These are phyloP conservation scores for Dermolepida albohirtum DNA, from an alignment of 2,888 invertebrate species.

Conservation along the genomic window DNA sequence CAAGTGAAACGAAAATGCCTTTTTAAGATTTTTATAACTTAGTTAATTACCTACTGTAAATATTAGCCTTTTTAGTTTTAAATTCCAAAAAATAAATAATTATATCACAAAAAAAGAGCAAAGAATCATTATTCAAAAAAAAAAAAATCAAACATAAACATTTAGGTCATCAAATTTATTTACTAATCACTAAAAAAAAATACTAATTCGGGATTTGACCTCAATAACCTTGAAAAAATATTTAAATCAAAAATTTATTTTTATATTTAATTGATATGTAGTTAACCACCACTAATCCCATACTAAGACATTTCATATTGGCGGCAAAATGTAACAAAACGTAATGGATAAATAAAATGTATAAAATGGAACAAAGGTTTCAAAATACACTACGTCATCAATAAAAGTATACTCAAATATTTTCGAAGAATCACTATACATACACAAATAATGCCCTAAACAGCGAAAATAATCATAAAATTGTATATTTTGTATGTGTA, in stretches of 20 bases:
- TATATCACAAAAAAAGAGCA: too few relatives aligned
- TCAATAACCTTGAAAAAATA: slow-evolving; percentile 26
- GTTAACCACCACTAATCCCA: slow-evolving; percentile 27
- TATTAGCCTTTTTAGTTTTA: neutral
- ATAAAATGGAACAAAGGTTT: slow-evolving; percentile 59
- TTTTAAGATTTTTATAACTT: too few relatives aligned
- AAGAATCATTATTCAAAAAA: neutral
- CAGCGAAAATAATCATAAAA: slow-evolving; percentile 52
- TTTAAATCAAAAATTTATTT: slow-evolving; percentile 12
- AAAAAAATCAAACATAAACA: slow-evolving; percentile 8
- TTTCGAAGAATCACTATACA: slow-evolving; percentile 35
- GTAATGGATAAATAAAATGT: slow-evolving; percentile 51
- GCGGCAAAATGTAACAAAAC: slow-evolving; percentile 59
- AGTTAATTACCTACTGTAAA: neutral
- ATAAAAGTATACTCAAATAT: slow-evolving; percentile 58
- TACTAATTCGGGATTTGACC: slow-evolving; percentile 24
- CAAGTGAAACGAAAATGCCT: too few relatives aligned
- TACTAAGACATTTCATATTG: slow-evolving; percentile 49
- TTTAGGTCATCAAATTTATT: slow-evolving; percentile 14
- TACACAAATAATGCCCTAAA: slow-evolving; percentile 22
- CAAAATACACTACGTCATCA: slow-evolving; percentile 64
- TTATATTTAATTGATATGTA: slow-evolving; percentile 9
- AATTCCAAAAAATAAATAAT: too few relatives aligned
- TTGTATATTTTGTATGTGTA: slow-evolving; percentile 51
- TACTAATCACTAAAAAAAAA: slow-evolving; percentile 18